Evolutionary conservation across 1,140 invertebrate genomes (phyloP), one percentile per base, ranked within the genome.

Genomic region (Drosophila repletoides): DNA sequence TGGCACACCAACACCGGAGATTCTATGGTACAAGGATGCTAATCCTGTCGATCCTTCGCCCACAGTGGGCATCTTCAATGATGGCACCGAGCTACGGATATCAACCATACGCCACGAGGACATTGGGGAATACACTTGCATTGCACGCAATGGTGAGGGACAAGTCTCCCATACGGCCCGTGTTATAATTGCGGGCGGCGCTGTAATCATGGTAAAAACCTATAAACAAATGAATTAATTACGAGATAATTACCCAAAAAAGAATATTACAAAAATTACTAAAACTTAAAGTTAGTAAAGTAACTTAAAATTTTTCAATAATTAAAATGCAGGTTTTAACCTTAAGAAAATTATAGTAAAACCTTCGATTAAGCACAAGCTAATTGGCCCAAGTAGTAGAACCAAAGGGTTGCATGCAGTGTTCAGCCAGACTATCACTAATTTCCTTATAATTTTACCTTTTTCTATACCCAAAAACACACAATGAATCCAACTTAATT

Each of bases 41-140:
- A 96, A 95, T 91, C 95, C 96, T 28, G 95, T 98, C 66, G 95
- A 97, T 90, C 95, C 95, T 24, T 96, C 95, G 36, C 92, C 93
- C 31, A 97, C 95, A 34, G 94, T 97, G 89, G 94, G 95, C 75
- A 96, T 96, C 73, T 96, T 96, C 91, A 97, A 97, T 91, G 95
- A 97, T 91, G 96, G 96, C 67, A 97, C 96, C 17, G 97, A 98
- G 90, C 92, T 98, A 48, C 93, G 96, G 77, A 97, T 99, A 89
- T 95, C 94, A 66, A 97, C 95, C 89, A 95, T 98, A 79, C 93
- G 96, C 71, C 95, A 95, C 90, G 95, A 97, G 77, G 97, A 99
- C 90, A 98, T 98, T 69, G 97, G 97, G 10, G 96, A 98, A 91
- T 99, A 98, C 90, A 97, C 95, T 51, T 98, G 97, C 92, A 96